A percentile compares a stretch with the other conserved stretches of the same genome.
Evolutionary conservation across 2,797 vertebrate species (phyloP).

Genomic region (Acanthiza pusilla): DNA sequence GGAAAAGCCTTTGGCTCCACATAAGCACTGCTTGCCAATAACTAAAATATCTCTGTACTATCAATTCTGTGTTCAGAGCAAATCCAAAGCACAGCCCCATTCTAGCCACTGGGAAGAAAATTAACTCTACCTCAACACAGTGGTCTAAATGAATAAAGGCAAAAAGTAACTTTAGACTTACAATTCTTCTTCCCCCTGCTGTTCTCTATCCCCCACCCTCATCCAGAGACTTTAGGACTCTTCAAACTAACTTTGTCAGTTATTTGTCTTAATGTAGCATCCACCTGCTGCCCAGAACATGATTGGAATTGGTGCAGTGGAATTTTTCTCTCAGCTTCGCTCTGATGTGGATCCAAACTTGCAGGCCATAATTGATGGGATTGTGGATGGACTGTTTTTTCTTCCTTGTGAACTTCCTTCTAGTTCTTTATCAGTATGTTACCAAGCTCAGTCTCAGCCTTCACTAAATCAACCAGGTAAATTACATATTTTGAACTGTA

Average conservation of each 20-base stretch:
- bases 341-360: conserved; percentile 83
- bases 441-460: conserved; percentile 55
- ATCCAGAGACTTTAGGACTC: background rate
- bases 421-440: conserved; percentile 51
- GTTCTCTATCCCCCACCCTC: accelerated
- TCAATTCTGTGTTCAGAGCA: background rate
- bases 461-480: conserved; percentile 76
- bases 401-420: conserved; percentile 80
- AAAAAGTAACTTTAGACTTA: background rate
- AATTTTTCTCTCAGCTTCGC: conserved; percentile 92
- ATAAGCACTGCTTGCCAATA: background rate
- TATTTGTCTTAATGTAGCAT: conserved; percentile 75
- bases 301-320: conserved; percentile 87
- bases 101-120: background rate
- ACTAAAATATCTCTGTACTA: background rate
- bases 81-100: background rate
- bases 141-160: background rate
- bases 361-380: conserved; percentile 85
- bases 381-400: conserved; percentile 89
- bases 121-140: background rate
- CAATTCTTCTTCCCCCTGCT: accelerated
- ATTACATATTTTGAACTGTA: background rate
- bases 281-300: conserved; percentile 86
- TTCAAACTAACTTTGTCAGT: background rate
- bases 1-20: background rate